Base-by-base conservation (phyloP, 2,888 invertebrate genomes). In the Danaus chrysippus region DNA sequence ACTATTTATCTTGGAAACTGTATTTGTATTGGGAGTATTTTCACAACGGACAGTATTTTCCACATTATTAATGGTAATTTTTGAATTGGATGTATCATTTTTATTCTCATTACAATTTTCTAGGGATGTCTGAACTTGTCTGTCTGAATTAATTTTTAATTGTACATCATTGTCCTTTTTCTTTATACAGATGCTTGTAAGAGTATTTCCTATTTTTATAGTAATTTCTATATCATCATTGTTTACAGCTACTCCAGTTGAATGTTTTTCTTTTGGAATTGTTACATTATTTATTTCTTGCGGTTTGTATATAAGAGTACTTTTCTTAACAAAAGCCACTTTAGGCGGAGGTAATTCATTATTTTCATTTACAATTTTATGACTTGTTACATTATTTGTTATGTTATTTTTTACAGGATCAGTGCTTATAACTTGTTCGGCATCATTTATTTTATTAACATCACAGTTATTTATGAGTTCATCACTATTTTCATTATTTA, bases 201-300 rank as follows among this genome's bases (percentile, higher is more conserved):
- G 61, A 41, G 81, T 84, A 67, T 76, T 82, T 11, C 88, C 87
- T 55, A 85, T 77, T 81, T 82, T 88, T 42, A 91, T 86, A 15
- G 83, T 81, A 57, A 91, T 88, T 70, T 85, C 79, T 68, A 90
- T 84, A 63, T 90, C 84, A 68, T 87, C 86, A 64, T 75, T 64
- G 65, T 72, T 75, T 42, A 54, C 42, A 49, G 57, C 68, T 58
- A 64, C 68, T 58, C 69, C 56, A 67, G 73, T 68, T 56, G 71
- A 65, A 57, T 68, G 68, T 61, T 76, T 65, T 42, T 76, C 72
- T 58, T 66, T 59, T 60, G 66, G 64, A 13, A 19, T 54, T 10
- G 58, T 71, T 65, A 46, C 63, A 62, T 43, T 23, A 1, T 8
- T 13, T 19, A 46, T 12, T 41, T 58, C 15, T 17, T 42, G 42